Percentiles rank a stretch among this genome's conserved stretches.
These are phyloP conservation scores for Mohoua ochrocephala DNA, from an alignment of 2,113 vertebrate genomes.

Conservation along the genomic window DNA sequence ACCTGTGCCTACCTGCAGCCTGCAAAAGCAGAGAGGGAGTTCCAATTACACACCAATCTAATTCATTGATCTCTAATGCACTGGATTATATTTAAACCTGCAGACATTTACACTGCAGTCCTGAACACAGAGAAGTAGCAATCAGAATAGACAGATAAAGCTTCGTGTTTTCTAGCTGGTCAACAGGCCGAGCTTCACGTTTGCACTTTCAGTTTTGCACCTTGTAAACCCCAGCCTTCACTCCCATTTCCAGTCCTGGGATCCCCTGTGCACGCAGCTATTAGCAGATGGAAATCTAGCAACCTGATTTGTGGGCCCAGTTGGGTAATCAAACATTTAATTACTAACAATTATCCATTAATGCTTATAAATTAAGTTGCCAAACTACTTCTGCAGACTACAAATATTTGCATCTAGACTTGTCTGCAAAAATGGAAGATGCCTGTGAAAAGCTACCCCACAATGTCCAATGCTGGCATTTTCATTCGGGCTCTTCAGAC, in stretches of 20 bases:
- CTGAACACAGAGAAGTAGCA: background rate
- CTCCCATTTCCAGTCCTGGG: background rate
- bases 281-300: conserved; percentile 40
- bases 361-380: conserved; percentile 57
- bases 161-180: background rate
- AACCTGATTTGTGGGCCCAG: conserved; percentile 40
- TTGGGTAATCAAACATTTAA: conserved; percentile 60
- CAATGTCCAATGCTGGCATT: background rate
- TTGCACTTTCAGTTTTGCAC: background rate
- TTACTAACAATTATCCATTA: conserved; percentile 61
- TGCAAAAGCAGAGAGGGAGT: background rate
- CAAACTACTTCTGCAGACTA: conserved; percentile 20
- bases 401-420: conserved; percentile 40
- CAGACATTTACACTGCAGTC: background rate
- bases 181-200: background rate
- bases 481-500: background rate
- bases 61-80: background rate
- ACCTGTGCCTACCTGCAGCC: background rate
- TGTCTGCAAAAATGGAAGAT: background rate
- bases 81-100: background rate
- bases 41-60: background rate
- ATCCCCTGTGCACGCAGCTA: conserved; percentile 9
- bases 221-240: background rate
- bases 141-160: background rate
- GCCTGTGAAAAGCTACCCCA: background rate